phyloP scores from a whole-genome alignment of 2,888 invertebrate genomes.

The Mesorhabditis spiculigera region DNA sequence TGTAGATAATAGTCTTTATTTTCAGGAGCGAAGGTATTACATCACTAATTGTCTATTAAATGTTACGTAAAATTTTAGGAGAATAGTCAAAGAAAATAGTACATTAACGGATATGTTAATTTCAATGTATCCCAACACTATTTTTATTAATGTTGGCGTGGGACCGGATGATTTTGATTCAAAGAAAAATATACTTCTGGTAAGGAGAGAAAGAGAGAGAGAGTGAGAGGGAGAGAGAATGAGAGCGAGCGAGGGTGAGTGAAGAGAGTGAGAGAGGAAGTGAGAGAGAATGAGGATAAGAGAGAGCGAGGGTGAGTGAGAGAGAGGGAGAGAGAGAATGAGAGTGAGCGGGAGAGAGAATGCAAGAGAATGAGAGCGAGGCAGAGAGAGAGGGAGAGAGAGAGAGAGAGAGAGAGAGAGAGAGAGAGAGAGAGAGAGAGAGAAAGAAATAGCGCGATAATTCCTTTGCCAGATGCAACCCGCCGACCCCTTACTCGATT shows the following conservation, averaged over 20 bases:
- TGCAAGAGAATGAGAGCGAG: not conserved
- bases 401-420: not conserved
- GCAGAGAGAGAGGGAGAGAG: not conserved
- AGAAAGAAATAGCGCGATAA: not conserved
- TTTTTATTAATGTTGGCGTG: not conserved
- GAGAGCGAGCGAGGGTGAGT: not conserved
- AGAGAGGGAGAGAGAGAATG: not conserved
- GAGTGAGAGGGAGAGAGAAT: not conserved
- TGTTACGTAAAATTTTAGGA: not conserved
- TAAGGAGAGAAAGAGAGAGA: not conserved
- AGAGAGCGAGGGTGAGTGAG: not conserved
- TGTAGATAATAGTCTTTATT: not conserved
- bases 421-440: not conserved
- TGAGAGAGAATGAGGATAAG: not conserved
- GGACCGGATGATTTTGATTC: not conserved
- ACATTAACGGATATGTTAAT: not conserved
- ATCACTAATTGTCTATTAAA: not conserved
- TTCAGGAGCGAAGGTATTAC: not conserved
- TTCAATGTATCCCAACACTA: not conserved
- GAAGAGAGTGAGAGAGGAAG: not conserved
- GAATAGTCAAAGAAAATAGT: not conserved
- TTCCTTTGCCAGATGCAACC: constrained; percentile 1
- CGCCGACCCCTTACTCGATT: not conserved
- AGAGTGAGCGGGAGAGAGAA: not conserved
- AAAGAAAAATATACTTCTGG: not conserved